These are phyloP conservation scores for Semicossyphus pulcher DNA, from an alignment of 2,113 vertebrate species.

Conservation along the genomic window DNA sequence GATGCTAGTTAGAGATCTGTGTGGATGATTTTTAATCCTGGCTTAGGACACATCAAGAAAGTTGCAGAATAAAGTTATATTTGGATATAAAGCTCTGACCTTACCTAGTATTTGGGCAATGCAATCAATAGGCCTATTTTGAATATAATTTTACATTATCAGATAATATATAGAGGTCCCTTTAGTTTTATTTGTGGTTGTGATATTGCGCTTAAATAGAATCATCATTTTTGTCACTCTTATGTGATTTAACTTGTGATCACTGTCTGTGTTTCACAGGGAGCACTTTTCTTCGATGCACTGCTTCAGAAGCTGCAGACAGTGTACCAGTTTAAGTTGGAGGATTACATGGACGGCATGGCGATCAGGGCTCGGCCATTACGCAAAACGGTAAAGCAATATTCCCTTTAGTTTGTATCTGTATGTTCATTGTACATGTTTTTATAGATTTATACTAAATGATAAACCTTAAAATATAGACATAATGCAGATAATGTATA, in stretches of 20 bases:
- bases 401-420: not conserved
- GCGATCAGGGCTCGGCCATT: slow-evolving; percentile 94
- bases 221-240: not conserved
- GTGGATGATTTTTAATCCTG: not conserved
- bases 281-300: slow-evolving; percentile 91
- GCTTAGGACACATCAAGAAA: not conserved
- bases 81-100: not conserved
- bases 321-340: slow-evolving; percentile 94
- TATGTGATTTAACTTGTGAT: not conserved
- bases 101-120: not conserved
- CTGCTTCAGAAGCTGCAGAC: slow-evolving; percentile 95
- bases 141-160: not conserved
- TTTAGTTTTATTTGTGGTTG: not conserved
- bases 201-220: too few relatives aligned
- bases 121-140: not conserved
- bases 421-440: not conserved
- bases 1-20: too few relatives aligned
- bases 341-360: slow-evolving; percentile 97
- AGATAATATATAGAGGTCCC: too few relatives aligned
- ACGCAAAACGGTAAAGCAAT: slow-evolving; percentile 87
- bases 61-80: not conserved
- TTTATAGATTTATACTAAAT: not conserved
- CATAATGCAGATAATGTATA: too few relatives aligned
- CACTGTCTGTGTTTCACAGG: slow-evolving; percentile 80
- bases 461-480: not conserved